Evolutionary conservation across 2,888 invertebrate species (phyloP), one percentile per base, ranked within the genome.

Genomic region (Rhingia campestris): DNA sequence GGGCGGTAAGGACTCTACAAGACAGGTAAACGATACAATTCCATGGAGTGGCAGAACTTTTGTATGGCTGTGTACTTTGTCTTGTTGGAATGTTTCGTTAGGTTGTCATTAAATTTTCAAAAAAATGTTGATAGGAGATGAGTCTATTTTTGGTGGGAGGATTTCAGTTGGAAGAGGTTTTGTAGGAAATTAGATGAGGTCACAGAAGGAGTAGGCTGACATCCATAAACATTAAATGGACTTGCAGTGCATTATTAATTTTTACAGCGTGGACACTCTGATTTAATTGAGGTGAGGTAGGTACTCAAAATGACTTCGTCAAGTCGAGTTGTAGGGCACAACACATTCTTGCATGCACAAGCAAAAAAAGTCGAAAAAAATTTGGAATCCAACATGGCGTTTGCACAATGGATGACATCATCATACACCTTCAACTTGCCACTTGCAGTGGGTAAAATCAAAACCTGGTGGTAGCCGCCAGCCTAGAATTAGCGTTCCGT

Each of bases 31-130:
- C 59, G 54, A 69, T 61, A 63, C 61, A 14, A 41, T 54, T 76
- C 22, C 14, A 69, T 47, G 56, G 45, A 61, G 59, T 45, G 59
- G 45, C 32, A 56, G 54, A 32, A 45, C 6, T 14, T 35, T n/a
- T 47, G 39, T 4, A 58, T 41, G 30, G 9, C 30, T 49, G 30
- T 10, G 49, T 22, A 4, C 9, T 22, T 64, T 43, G 72, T 53
- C 33, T 64, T 33, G 12, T 41, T 47, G 22, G 22, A 22, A 22
- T 22, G 10, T 39, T n/a, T n/a, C 41, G 37, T 43, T 49, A 43
- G 32, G 47, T 47, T 59, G 64, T 66, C 72, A 72, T 79, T 79
- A 72, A 59, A 72, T 30, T 58, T 77, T 66, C 64, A 43, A 66
- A 59, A 59, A 35, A 47, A 53, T 64, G 7, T 22, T 49, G 14